Base-by-base conservation (phyloP, 2,113 vertebrate genomes). In the Trachemys scripta region DNA sequence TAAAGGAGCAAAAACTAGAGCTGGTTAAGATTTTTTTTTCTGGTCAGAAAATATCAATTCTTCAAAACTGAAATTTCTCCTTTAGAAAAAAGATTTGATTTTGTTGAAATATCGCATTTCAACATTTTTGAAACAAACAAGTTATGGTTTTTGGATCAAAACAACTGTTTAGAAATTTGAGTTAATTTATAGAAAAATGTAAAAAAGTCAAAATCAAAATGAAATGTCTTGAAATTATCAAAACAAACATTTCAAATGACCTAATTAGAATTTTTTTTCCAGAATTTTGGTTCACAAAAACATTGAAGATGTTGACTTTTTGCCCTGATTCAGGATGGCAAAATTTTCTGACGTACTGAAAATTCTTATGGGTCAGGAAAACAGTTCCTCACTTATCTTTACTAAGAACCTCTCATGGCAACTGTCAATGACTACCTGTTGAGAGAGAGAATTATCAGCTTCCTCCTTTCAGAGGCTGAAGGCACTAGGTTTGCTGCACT, bases 111-210 rank as follows among this genome's bases (percentile, higher is more conserved):
- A 7, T 38, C 8, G 19, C n/a, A 79, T 8, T n/a, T 2, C 5
- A 47, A 5, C 78, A 14, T 79, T 59, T 84, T 0, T 82, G 6
- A 29, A 38, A 80, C 2, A 25, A 85, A 20, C 14, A 80, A 29
- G 0, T 7, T 4, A 25, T 7, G 3, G 89, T 62, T 20, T 84
- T 16, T 50, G 80, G 29, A 5, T 76, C 86, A 86, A 88, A 88
- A 0, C 2, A 19, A 1, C 5, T 11, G 14, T 81, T 80, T 10
- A 59, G 13, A 2, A 38, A 72, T 72, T 38, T 22, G 38, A 69
- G 17, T 69, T 69, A 72, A n/a, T 69, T n/a, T 38, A 62, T 62
- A 38, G 17, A 72, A 72, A 6, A 82, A 75, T 4, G 29, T 51
- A 80, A 92, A 72, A 14, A 82, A 54, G 0, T 80, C 29, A 13